phyloP scores from a whole-genome alignment of 2,113 vertebrate genomes.

The Etheostoma spectabile region DNA sequence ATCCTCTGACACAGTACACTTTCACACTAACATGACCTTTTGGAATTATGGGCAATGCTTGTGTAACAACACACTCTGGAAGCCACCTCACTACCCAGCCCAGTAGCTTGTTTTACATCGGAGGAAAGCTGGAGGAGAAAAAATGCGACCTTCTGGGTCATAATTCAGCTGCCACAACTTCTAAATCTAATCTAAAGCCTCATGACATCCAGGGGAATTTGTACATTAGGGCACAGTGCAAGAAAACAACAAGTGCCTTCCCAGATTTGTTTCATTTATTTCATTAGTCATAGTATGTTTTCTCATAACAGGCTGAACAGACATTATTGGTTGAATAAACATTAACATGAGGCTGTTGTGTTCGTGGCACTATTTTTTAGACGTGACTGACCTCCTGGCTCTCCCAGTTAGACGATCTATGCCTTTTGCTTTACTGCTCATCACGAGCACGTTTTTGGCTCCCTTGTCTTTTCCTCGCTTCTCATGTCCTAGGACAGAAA shows the following conservation, averaged over 20 bases:
- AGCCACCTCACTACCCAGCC: constrained; percentile 24
- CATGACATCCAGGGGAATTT: constrained; percentile 49
- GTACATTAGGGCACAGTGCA: constrained; percentile 49
- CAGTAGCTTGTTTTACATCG: constrained; percentile 36
- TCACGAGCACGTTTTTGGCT: constrained; percentile 78
- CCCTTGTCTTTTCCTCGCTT: constrained; percentile 82
- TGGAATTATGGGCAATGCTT: constrained; percentile 23
- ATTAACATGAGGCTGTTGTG: constrained; percentile 9
- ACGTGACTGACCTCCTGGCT: constrained; percentile 89
- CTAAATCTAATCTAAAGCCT: constrained; percentile 41
- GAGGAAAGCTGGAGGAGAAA: constrained; percentile 17
- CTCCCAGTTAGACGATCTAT: constrained; percentile 96
- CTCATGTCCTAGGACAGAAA: constrained; percentile 83
- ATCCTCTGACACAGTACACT: constrained; percentile 2
- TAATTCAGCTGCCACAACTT: constrained; percentile 59
- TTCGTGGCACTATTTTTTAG: not conserved
- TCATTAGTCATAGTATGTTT: constrained; percentile 23
- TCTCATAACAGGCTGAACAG: not conserved
- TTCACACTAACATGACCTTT: constrained; percentile 1
- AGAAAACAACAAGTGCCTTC: constrained; percentile 45
- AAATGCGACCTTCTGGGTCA: constrained; percentile 41
- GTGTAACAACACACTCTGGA: constrained; percentile 13
- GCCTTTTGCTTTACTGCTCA: constrained; percentile 91
- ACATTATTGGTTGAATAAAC: constrained; percentile 7
- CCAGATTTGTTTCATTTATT: constrained; percentile 27